Evolutionary conservation across 2,797 vertebrate species (phyloP).

Genomic region (Chiroxiphia lanceolata): DNA sequence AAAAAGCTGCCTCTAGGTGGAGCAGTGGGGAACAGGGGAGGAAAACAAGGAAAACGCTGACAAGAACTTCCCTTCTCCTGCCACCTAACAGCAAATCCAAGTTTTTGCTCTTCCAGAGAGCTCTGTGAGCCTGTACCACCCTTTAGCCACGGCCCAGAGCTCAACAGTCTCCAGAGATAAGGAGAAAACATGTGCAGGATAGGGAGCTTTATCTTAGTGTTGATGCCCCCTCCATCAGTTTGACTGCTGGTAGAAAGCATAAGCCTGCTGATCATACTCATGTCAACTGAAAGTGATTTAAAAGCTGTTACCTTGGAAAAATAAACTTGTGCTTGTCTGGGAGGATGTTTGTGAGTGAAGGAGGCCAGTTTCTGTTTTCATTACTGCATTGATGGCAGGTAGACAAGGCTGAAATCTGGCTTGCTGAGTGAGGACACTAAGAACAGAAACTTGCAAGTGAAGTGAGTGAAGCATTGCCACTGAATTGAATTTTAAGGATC

Average conservation of each 20-base stretch:
- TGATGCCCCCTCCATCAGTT: neutral
- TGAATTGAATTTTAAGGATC: neutral
- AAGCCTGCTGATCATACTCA: neutral
- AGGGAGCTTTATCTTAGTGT: neutral
- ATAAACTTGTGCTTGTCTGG: neutral
- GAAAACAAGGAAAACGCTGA: neutral
- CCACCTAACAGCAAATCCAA: neutral
- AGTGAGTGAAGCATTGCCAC: neutral
- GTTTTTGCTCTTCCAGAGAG: neutral
- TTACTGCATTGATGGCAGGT: neutral
- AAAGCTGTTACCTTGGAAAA: slow-evolving; percentile 13
- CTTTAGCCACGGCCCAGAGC: neutral
- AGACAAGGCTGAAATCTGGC: neutral
- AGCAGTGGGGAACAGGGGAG: neutral
- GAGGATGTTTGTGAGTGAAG: neutral
- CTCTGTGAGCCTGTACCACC: neutral
- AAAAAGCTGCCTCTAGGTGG: neutral
- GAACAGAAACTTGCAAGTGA: slow-evolving; percentile 34
- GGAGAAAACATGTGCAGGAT: neutral
- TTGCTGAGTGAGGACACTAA: neutral
- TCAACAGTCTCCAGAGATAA: neutral
- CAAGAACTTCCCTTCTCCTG: neutral
- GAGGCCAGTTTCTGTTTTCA: neutral
- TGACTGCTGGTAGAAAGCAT: neutral
- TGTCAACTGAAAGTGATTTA: slow-evolving; percentile 25